Base-by-base conservation (phyloP, 2,113 vertebrate species). In the Phyllopteryx taeniolatus region DNA sequence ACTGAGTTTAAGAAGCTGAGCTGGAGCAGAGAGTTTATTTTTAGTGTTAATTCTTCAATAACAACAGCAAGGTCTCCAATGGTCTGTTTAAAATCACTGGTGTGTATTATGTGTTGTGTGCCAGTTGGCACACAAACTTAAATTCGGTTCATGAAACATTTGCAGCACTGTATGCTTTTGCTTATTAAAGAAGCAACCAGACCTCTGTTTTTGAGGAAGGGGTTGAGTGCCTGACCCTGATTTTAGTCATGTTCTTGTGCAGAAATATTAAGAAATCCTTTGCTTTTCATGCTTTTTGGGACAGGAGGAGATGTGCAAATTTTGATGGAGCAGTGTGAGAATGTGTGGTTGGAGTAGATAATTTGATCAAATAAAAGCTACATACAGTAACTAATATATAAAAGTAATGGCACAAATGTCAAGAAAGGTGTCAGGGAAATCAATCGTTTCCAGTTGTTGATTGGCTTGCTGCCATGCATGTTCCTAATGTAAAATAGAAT, bases 71-170 rank as follows among this genome's bases (percentile, higher is more conserved):
- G 70, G 77, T 68, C 80, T 82, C 79, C 0, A n/a, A 17, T 51
- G 81, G 20, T 65, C 62, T 39, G 70, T 42, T 68, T 60, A 15
- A 68, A 73, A 44, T 8, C 17, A 46, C 43, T 67, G 67, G 61
- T 51, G 63, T 39, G 67, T 27, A 44, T 53, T 47, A 65, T 51
- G 67, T 22, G 15, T 35, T 63, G 61, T 20, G 49, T 64, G 71
- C 73, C 69, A 79, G 83, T 87, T 91, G 88, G 84, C 89, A 90
- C 82, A 87, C 74, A 78, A 90, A 89, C 78, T 68, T 59, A 81
- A 62, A 43, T 59, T 73, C 31, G 74, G 71, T 51, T 64, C 65
- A 47, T 39, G 60, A 76, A 74, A 61, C 61, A 46, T 47, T 47
- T 43, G 27, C 70, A 70, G 76, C 62, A 39, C 68, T 83, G 71